Percentiles rank a stretch among this genome's conserved stretches.
Conservation (phyloP, 2,888 invertebrate genomes). For the Idaea straminata region DNA sequence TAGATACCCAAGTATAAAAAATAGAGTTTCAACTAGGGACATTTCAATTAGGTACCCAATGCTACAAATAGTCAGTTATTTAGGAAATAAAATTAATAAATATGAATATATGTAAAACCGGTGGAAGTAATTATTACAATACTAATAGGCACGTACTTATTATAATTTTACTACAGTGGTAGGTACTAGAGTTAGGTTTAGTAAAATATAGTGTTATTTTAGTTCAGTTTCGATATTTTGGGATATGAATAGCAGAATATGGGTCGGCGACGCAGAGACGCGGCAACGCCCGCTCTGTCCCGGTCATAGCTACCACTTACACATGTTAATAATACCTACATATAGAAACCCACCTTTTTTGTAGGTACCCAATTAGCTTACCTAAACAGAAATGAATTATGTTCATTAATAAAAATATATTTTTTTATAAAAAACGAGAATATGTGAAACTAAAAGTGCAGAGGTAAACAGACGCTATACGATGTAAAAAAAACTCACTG, state of each 20-base stretch:
- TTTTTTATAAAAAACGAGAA: too few species aligned
- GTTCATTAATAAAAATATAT: not conserved
- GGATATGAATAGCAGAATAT: conserved; percentile 72
- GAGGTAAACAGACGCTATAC: too few species aligned
- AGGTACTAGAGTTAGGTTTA: not conserved
- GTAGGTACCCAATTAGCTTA: not conserved
- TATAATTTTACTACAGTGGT: not conserved
- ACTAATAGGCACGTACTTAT: not conserved
- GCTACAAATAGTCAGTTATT: not conserved
- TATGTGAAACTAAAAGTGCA: too few species aligned
- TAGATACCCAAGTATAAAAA: too few species aligned
- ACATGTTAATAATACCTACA: conserved; percentile 42
- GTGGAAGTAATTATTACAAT: not conserved
- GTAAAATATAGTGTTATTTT: conserved; percentile 6
- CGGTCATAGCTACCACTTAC: conserved; percentile 68
- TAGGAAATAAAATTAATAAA: not conserved
- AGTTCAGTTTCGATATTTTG: conserved; percentile 67
- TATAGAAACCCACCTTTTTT: not conserved
- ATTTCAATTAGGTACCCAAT: too few species aligned
- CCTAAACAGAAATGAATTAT: not conserved
- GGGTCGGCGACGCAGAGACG: conserved; percentile 58
- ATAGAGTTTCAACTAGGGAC: too few species aligned
- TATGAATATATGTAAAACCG: too few species aligned
- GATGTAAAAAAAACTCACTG: too few species aligned
- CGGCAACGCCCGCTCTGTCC: conserved; percentile 74